Base-by-base conservation (phyloP, 2,797 vertebrate species). In the Mormyrops boulengeri region DNA sequence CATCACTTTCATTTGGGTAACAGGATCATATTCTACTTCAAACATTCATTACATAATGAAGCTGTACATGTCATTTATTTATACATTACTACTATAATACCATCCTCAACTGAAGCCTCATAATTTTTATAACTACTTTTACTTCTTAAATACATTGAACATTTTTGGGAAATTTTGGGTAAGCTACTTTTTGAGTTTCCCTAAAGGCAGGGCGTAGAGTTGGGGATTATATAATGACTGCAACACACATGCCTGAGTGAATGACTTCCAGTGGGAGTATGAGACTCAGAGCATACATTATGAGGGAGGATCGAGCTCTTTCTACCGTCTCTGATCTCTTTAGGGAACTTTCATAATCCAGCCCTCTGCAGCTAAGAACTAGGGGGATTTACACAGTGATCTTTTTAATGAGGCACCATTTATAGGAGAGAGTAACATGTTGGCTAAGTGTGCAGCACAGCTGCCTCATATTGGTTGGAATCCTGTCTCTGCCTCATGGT, bases 191-290 rank as follows among this genome's bases (percentile, higher is more conserved):
- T 5, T 92, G 60, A 69, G 60, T 69, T 95, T 93, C 94, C 95
- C 95, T 95, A 95, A 95, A 95, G 94, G 94, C n/a, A 92, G 93
- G 94, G 94, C 91, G 93, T 93, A 92, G 95, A 93, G 93, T 95
- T 94, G 93, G 93, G 91, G 94, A 94, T 96, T 96, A 96, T 95
- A 95, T 96, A 96, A 96, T 93, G 66, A 95, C 94, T 95, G 95
- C 94, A 94, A 94, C 93, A 92, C 95, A 96, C 96, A 96, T 96
- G 96, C 94, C 94, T 92, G 92, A 95, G 92, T 95, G 94, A 96
- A 96, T 96, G 95, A 96, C 95, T 96, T 94, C 93, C 94, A 95
- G 95, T 94, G 93, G 94, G 94, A 94, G 88, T 77, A 92, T 77
- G 62, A 73, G 88, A 84, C 62, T 34, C 91, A 73, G 90, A 90